These are phyloP conservation scores for Octopus bimaculoides DNA, from an alignment of 1,140 invertebrate genomes.

Conservation along the genomic window DNA sequence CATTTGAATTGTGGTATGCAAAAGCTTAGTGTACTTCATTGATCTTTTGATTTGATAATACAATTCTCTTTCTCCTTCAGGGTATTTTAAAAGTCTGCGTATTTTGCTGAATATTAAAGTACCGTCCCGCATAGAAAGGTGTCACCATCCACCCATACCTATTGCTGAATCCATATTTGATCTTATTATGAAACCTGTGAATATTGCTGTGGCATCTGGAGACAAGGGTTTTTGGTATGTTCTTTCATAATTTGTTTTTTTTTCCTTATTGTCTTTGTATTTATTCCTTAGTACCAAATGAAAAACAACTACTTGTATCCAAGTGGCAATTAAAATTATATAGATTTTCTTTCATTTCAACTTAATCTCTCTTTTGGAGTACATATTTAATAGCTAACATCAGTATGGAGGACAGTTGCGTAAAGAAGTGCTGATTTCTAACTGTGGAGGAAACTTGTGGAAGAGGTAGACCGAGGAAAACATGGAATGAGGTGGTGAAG, in stretches of 20 bases:
- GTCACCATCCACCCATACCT: slow-evolving; percentile 70
- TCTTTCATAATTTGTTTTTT: too few species aligned
- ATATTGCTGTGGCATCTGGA: slow-evolving; percentile 35
- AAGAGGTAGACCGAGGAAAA: too few species aligned
- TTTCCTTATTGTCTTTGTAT: neutral
- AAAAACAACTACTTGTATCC: neutral
- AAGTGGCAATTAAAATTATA: neutral
- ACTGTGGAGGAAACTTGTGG: too few species aligned
- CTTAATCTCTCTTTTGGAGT: too few species aligned
- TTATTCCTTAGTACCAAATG: neutral
- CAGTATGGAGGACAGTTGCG: too few species aligned
- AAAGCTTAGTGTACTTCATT: neutral
- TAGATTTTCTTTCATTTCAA: too few species aligned
- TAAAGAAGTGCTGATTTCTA: too few species aligned
- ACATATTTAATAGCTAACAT: too few species aligned
- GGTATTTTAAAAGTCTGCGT: slow-evolving; percentile 73
- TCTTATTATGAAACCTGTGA: slow-evolving; percentile 73
- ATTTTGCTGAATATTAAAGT: slow-evolving; percentile 70
- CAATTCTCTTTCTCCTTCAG: slow-evolving; percentile 34
- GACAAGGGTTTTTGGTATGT: slow-evolving; percentile 43
- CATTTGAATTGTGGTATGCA: too few species aligned
- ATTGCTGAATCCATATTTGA: slow-evolving; percentile 73
- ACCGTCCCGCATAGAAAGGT: slow-evolving; percentile 70
- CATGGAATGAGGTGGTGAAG: too few species aligned
- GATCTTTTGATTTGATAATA: neutral